A percentile compares a stretch with the other conserved stretches of the same genome.
Conservation (phyloP, 2,113 vertebrate genomes). For the Rhagologus leucostigma region DNA sequence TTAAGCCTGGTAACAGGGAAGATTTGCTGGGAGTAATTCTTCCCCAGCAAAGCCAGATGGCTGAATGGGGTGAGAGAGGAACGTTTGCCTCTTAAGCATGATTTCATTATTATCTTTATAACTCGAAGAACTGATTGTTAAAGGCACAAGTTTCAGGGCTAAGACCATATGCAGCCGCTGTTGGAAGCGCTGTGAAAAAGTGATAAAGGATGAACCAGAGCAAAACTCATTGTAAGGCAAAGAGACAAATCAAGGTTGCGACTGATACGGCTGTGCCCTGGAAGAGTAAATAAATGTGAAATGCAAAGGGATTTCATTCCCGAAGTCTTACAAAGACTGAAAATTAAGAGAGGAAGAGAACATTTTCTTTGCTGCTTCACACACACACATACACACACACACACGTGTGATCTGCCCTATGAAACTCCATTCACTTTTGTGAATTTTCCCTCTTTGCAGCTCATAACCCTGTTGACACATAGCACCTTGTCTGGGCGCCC, state of each 20-base stretch:
- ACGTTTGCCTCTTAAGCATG: background rate
- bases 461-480: background rate
- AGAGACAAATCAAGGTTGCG: background rate
- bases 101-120: constrained; percentile 5
- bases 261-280: background rate
- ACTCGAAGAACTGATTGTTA: background rate
- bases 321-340: background rate
- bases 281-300: constrained; percentile 23
- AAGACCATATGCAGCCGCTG: constrained; percentile 8
- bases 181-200: background rate
- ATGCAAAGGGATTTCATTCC: background rate
- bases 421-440: background rate
- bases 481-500: background rate
- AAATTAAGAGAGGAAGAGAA: background rate
- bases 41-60: background rate
- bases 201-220: constrained; percentile 40
- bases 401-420: background rate
- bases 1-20: background rate
- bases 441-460: background rate
- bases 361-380: background rate
- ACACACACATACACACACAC: background rate
- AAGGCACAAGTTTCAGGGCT: background rate
- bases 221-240: background rate
- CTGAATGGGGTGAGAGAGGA: background rate
- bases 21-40: background rate